Percentiles rank a stretch among this genome's conserved stretches.
Conservation (phyloP, 1,140 invertebrate genomes). For the Danaus plexippus region DNA sequence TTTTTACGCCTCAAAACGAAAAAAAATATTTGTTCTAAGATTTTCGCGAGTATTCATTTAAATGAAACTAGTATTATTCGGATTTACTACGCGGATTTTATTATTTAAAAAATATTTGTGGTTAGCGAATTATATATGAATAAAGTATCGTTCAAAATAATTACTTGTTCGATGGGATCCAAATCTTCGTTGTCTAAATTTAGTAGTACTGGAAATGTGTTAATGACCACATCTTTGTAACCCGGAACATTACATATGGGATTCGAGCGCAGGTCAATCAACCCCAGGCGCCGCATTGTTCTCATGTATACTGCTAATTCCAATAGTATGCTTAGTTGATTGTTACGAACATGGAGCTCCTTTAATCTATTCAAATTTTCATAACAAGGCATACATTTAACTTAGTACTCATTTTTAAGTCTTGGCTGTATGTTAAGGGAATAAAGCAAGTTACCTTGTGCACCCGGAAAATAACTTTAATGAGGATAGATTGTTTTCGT, state of each 20-base stretch:
- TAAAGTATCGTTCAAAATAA: neutral
- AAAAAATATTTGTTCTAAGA: too few species aligned
- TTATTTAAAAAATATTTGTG: too few species aligned
- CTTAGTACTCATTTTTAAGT: neutral
- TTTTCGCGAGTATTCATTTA: too few species aligned
- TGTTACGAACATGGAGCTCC: conserved; percentile 53
- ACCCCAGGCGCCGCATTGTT: conserved; percentile 37
- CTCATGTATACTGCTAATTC: conserved; percentile 56
- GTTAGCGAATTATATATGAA: neutral
- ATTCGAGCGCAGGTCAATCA: conserved; percentile 53
- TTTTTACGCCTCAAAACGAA: neutral
- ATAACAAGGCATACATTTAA: neutral
- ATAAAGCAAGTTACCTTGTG: conserved; percentile 32
- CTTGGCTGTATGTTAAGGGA: conserved; percentile 8
- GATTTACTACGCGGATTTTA: too few species aligned
- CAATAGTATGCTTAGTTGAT: conserved; percentile 36
- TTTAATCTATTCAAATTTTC: conserved; percentile 31
- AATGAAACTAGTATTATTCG: too few species aligned
- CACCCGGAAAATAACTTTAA: conserved; percentile 58
- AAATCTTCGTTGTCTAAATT: conserved; percentile 41
- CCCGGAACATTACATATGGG: conserved; percentile 43
- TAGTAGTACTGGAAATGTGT: conserved; percentile 44
- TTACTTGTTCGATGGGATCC: conserved; percentile 47
- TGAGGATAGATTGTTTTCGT: conserved; percentile 58
- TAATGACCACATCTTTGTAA: conserved; percentile 48